Conservation (phyloP, 2,113 vertebrate species). For the Mormyrus lacerda region DNA sequence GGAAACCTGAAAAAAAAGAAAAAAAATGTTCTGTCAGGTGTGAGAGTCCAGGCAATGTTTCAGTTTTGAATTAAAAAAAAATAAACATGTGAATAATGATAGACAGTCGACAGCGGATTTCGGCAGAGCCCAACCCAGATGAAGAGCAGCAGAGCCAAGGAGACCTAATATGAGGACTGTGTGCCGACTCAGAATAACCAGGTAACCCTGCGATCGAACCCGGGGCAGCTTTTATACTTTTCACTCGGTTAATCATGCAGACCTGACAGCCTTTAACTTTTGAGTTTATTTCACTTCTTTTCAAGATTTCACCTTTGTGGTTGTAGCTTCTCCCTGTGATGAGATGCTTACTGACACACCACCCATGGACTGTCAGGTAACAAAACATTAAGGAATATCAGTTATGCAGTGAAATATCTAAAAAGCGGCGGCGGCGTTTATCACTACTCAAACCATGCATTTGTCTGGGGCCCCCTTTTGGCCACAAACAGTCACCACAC, state of each 20-base stretch:
- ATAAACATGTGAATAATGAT: neutral
- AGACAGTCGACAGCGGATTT: neutral
- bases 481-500: neutral
- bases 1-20: neutral
- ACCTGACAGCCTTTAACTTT: neutral
- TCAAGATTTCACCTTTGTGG: neutral
- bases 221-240: neutral
- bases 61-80: neutral
- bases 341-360: neutral
- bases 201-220: neutral
- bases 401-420: neutral
- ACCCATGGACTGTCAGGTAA: neutral
- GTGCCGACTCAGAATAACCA: neutral
- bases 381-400: neutral
- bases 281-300: neutral
- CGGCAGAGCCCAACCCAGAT: neutral
- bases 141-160: neutral
- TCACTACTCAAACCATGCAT: neutral
- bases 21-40: neutral
- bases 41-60: neutral
- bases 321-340: neutral
- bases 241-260: neutral
- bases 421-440: neutral
- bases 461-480: neutral
- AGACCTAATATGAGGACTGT: neutral